These are phyloP conservation scores for Scelioninae gen. 1 DNA, from an alignment of 2,888 invertebrate genomes.

Conservation along the genomic window DNA sequence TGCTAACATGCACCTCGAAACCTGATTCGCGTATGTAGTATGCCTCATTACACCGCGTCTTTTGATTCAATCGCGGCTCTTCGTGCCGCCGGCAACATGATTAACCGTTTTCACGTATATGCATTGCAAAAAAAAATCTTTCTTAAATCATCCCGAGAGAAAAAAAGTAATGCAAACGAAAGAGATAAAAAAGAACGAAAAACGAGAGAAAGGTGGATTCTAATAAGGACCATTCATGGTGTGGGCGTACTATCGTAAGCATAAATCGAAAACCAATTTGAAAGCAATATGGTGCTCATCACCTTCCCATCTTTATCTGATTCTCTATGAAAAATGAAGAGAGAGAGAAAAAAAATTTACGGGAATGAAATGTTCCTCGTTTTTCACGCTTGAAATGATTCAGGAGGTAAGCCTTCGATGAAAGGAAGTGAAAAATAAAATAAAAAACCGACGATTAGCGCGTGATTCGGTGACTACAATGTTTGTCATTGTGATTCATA, in stretches of 20 bases:
- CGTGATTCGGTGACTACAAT: slow-evolving; percentile 24
- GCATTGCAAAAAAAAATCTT: slow-evolving; percentile 21
- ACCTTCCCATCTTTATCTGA: slow-evolving; percentile 78
- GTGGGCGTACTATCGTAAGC: slow-evolving; percentile 77
- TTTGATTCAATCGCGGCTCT: slow-evolving; percentile 58
- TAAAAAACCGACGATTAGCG: slow-evolving; percentile 35
- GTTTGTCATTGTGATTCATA: slow-evolving; percentile 51
- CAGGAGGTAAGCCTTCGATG: slow-evolving; percentile 23
- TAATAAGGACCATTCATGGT: slow-evolving; percentile 63
- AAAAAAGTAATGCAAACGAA: not conserved
- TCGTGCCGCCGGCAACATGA: slow-evolving; percentile 46
- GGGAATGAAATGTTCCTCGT: slow-evolving; percentile 76
- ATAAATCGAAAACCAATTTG: slow-evolving; percentile 83
- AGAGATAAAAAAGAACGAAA: slow-evolving; percentile 30
- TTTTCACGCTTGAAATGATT: slow-evolving; percentile 65
- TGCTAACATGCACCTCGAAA: slow-evolving; percentile 37
- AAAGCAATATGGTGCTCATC: slow-evolving; percentile 82
- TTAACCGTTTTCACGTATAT: slow-evolving; percentile 48
- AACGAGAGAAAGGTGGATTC: slow-evolving; percentile 41
- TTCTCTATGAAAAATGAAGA: slow-evolving; percentile 57
- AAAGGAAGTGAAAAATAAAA: slow-evolving; percentile 40
- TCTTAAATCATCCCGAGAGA: slow-evolving; percentile 1
- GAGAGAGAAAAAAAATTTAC: slow-evolving; percentile 20
- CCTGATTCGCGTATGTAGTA: slow-evolving; percentile 65
- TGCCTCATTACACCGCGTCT: slow-evolving; percentile 57